Evolutionary conservation across 2,797 vertebrate genomes (phyloP), one percentile per base, ranked within the genome.

Genomic region (Pyrocephalus nanus): DNA sequence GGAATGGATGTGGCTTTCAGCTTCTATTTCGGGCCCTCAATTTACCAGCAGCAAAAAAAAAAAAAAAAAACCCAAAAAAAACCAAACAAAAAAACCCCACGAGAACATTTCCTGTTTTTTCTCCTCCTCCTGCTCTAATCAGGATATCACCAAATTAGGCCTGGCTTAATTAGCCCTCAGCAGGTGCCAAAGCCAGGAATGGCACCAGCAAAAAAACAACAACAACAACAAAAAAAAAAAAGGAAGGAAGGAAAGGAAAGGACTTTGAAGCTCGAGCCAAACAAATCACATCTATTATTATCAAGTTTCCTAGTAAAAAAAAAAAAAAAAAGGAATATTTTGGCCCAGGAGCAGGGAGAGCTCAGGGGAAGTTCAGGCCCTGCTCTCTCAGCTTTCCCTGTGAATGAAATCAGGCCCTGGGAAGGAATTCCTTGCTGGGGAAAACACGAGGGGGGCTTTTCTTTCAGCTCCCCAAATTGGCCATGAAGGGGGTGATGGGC

Each of bases 121-220:
- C 93, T 75, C 50, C 50, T 51, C 92, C 95, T 97, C 94, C 94
- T 67, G 73, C 95, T 97, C 96, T 93, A 97, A 98, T 98, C 97
- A 97, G 96, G 96, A 93, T 95, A 94, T 93, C 93, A 97, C 96
- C 97, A 97, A 98, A 97, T 97, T 94, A 97, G 96, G 95, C 80
- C 95, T 92, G 97, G 82, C 97, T 97, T 97, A 98, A 97, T 98
- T 98, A 97, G 69, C 94, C 93, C 95, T 38, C 97, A 96, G 97
- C 97, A 97, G 97, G 97, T 98, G 97, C 97, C 97, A 95, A 84
- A 73, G 38, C 47, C 83, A 83, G 73, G 91, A 93, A 91, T 82
- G 92, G 87, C 32, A 81, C 61, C 86, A 83, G 91, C 34, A 21
- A 88, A 75, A 29, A 29, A 51, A 51, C 29, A 29, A 29, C 83